phyloP scores from a whole-genome alignment of 2,888 invertebrate genomes.

The Tachina fera region DNA sequence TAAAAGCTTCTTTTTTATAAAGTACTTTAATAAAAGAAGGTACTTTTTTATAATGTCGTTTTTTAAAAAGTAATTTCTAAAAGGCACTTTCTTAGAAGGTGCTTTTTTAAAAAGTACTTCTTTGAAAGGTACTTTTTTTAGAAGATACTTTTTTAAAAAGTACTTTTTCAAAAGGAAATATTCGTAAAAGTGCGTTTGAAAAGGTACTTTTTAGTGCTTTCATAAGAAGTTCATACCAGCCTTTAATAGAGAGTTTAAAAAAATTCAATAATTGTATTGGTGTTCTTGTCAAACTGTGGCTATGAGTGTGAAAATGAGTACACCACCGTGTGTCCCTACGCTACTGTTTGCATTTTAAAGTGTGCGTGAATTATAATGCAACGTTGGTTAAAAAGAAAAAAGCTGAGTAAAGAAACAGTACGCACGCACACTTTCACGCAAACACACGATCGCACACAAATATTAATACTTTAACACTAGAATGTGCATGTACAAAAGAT shows the following conservation, averaged over 20 bases:
- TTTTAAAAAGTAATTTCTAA: not conserved
- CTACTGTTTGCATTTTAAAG: not conserved
- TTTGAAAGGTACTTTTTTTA: not conserved
- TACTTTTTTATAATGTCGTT: too few species aligned
- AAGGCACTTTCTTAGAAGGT: not conserved
- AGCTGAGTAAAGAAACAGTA: slow-evolving; percentile 11
- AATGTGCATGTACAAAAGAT: slow-evolving; percentile 24
- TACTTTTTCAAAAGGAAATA: too few species aligned
- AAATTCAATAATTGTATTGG: too few species aligned
- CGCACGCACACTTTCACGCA: not conserved
- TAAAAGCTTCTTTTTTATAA: not conserved
- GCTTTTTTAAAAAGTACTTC: not conserved
- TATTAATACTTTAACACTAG: not conserved
- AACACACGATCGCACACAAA: not conserved
- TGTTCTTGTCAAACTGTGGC: too few species aligned
- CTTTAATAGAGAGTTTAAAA: too few species aligned
- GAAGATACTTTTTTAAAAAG: not conserved
- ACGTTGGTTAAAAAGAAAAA: slow-evolving; percentile 22
- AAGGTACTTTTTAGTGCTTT: not conserved
- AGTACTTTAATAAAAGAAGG: not conserved
- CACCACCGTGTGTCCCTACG: not conserved
- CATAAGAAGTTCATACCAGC: too few species aligned
- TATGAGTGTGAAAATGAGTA: too few species aligned
- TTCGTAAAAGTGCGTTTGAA: not conserved
- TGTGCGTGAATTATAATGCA: slow-evolving; percentile 9